Conservation (phyloP, 2,888 invertebrate species). For the Drosophila trichaetosa region DNA sequence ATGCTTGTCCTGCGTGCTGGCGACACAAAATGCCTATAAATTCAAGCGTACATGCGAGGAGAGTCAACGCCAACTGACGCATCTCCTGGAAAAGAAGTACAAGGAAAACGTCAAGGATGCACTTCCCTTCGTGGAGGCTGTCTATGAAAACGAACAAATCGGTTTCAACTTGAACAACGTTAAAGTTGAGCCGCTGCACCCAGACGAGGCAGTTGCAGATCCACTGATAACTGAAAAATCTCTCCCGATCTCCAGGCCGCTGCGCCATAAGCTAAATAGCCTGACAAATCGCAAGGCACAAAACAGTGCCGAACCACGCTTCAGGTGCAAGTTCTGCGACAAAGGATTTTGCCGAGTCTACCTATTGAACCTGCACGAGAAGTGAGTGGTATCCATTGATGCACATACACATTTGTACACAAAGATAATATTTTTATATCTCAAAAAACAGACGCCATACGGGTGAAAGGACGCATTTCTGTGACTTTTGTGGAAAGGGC, state of each 20-base stretch:
- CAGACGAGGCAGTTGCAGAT: neutral
- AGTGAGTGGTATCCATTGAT: slow-evolving; percentile 73
- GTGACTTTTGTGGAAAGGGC: slow-evolving; percentile 83
- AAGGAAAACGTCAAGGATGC: slow-evolving; percentile 72
- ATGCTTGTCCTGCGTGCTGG: slow-evolving; percentile 74
- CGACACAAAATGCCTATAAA: slow-evolving; percentile 71
- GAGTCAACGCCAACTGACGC: slow-evolving; percentile 61
- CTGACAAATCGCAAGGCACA: slow-evolving; percentile 86
- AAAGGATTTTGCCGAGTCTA: slow-evolving; percentile 86
- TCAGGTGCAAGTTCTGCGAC: slow-evolving; percentile 86
- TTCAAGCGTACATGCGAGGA: slow-evolving; percentile 79
- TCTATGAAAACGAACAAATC: slow-evolving; percentile 17
- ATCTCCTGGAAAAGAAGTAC: slow-evolving; percentile 65
- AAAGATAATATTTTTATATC: slow-evolving; percentile 11
- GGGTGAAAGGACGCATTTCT: slow-evolving; percentile 86
- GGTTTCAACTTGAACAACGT: slow-evolving; percentile 21
- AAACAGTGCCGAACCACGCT: slow-evolving; percentile 86
- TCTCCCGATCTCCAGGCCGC: neutral
- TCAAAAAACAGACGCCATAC: slow-evolving; percentile 71
- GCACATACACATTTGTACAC: neutral
- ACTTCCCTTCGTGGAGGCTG: slow-evolving; percentile 33
- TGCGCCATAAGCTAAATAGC: slow-evolving; percentile 85
- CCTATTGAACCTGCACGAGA: slow-evolving; percentile 86
- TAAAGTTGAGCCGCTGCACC: slow-evolving; percentile 21
- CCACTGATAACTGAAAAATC: neutral